Evolutionary conservation across 2,797 vertebrate species (phyloP).

Genomic region (Myotis findleyi): DNA sequence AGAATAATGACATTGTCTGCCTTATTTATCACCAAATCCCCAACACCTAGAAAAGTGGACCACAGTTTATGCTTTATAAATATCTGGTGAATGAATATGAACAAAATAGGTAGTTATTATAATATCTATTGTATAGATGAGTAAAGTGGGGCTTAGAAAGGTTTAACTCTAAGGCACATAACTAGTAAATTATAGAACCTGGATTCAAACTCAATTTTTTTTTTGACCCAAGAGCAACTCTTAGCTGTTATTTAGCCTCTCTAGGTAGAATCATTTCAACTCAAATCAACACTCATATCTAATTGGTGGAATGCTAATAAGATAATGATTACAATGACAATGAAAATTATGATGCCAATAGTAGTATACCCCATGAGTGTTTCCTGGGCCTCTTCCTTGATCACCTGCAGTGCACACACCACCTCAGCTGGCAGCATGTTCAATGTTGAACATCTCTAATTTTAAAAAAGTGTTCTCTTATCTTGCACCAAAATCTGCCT

Average conservation of each 20-base stretch:
- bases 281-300: background rate
- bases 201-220: background rate
- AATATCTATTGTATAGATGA: background rate
- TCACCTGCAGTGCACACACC: background rate
- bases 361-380: rapidly evolving
- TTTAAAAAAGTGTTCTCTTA: background rate
- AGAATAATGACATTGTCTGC: background rate
- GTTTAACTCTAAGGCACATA: background rate
- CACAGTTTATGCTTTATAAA: background rate
- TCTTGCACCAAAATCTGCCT: background rate
- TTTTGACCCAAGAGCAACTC: background rate
- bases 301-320: background rate
- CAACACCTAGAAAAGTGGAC: background rate
- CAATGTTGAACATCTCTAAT: background rate
- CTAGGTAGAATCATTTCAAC: background rate
- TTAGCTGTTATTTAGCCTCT: background rate
- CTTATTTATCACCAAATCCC: background rate
- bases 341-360: background rate
- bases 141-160: background rate
- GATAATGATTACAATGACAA: background rate
- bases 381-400: background rate
- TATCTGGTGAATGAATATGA: background rate
- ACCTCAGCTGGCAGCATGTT: background rate
- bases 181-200: background rate
- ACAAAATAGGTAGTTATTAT: background rate